Evolutionary conservation across 2,888 invertebrate genomes (phyloP).

Genomic region (Spilosoma lubricipeda): DNA sequence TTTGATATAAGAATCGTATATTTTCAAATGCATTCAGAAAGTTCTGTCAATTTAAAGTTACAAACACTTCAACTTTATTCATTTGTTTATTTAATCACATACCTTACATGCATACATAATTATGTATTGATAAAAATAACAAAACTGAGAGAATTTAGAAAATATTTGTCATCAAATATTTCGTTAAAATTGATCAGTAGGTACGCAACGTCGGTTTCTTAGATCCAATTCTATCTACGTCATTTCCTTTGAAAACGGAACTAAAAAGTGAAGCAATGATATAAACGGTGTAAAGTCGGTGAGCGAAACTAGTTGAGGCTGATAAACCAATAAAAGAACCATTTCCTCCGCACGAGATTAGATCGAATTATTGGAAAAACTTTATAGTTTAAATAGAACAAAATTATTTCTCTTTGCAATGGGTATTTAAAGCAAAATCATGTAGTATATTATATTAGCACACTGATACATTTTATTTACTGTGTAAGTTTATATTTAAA

Average conservation of each 20-base stretch:
- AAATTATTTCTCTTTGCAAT: neutral
- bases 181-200: too few species aligned
- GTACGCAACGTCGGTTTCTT: too few species aligned
- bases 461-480: too few species aligned
- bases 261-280: slow-evolving; percentile 26
- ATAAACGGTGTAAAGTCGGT: slow-evolving; percentile 37
- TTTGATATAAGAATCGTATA: too few species aligned
- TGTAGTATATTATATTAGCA: neutral
- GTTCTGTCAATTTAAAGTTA: too few species aligned
- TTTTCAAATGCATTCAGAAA: too few species aligned
- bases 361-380: slow-evolving; percentile 22
- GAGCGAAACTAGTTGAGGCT: slow-evolving; percentile 32
- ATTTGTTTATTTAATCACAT: too few species aligned
- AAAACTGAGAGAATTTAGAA: too few species aligned
- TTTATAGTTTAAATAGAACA: neutral
- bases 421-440: neutral
- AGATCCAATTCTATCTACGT: neutral
- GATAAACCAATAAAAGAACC: slow-evolving; percentile 45
- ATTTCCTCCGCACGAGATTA: slow-evolving; percentile 38
- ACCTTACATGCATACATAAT: too few species aligned
- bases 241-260: neutral
- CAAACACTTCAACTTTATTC: too few species aligned
- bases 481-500: neutral
- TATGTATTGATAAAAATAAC: too few species aligned
- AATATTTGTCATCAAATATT: too few species aligned